phyloP scores from a whole-genome alignment of 2,113 vertebrate species.

The Thamnophis sirtalis region DNA sequence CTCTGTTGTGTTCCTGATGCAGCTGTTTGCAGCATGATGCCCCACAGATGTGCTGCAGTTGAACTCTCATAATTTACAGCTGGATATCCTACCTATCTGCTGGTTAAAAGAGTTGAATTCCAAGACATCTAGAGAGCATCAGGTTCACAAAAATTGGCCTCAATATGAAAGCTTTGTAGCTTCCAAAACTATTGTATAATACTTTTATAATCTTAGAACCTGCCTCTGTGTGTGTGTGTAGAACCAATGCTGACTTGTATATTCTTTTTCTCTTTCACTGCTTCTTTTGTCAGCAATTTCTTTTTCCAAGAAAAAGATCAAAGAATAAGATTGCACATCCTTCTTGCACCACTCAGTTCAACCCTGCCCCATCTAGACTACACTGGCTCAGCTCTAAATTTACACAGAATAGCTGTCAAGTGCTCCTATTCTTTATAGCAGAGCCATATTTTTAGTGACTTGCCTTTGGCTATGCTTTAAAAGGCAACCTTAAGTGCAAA shows the following conservation, averaged over 20 bases:
- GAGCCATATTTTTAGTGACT: slow-evolving; percentile 21
- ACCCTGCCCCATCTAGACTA: neutral
- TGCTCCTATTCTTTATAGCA: slow-evolving; percentile 13
- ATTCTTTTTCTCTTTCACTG: neutral
- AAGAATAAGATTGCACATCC: neutral
- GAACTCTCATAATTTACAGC: neutral
- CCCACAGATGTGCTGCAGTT: neutral
- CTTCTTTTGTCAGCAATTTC: slow-evolving; percentile 2
- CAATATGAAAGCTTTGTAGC: neutral
- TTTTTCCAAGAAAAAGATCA: slow-evolving; percentile 3
- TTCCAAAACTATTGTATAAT: slow-evolving; percentile 23
- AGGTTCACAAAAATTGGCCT: neutral
- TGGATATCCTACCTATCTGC: neutral
- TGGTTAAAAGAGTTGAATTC: neutral
- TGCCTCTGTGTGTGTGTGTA: neutral
- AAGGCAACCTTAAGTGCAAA: slow-evolving; percentile 6
- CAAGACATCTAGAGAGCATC: neutral
- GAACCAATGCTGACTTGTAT: neutral
- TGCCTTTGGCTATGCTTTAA: slow-evolving; percentile 16
- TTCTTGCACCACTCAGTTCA: neutral
- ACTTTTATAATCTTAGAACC: slow-evolving; percentile 19
- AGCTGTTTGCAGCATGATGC: neutral
- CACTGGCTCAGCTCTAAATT: slow-evolving; percentile 16
- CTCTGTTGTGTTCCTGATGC: slow-evolving; percentile 4
- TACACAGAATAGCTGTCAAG: slow-evolving; percentile 1